Percentiles rank a stretch among this genome's conserved stretches.
These are phyloP conservation scores for Channa argus DNA, from an alignment of 2,113 vertebrate species.

Conservation along the genomic window DNA sequence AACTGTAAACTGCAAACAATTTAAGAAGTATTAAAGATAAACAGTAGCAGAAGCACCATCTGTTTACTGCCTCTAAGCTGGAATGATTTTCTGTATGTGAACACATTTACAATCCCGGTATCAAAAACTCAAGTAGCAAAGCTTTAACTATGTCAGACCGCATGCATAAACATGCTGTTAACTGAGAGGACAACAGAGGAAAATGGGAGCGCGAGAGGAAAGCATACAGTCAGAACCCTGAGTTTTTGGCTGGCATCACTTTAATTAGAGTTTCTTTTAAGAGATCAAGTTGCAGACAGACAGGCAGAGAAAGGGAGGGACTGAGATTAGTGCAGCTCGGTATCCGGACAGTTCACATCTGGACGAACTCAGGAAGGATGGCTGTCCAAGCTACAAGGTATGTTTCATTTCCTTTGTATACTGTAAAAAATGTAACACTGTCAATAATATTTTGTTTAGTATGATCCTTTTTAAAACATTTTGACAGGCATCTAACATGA, in stretches of 20 bases:
- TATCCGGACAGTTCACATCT: slow-evolving; percentile 50
- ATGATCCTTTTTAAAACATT: too few relatives aligned
- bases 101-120: neutral
- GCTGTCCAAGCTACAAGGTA: slow-evolving; percentile 67
- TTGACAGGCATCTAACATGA: too few relatives aligned
- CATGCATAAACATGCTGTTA: neutral
- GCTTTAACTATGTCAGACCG: neutral
- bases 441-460: neutral
- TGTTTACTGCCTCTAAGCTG: too few relatives aligned
- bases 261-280: slow-evolving; percentile 60
- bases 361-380: slow-evolving; percentile 54
- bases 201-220: neutral
- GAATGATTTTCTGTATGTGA: too few relatives aligned
- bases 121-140: neutral
- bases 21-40: too few relatives aligned
- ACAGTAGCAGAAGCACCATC: too few relatives aligned
- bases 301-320: slow-evolving; percentile 27
- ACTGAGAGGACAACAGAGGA: neutral
- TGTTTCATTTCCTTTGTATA: slow-evolving; percentile 4
- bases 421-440: neutral
- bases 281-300: slow-evolving; percentile 46
- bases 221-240: slow-evolving; percentile 9
- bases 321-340: neutral
- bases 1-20: neutral
- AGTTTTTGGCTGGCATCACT: slow-evolving; percentile 56